Conservation (phyloP, 2,888 invertebrate species). For the Erebia epiphron region DNA sequence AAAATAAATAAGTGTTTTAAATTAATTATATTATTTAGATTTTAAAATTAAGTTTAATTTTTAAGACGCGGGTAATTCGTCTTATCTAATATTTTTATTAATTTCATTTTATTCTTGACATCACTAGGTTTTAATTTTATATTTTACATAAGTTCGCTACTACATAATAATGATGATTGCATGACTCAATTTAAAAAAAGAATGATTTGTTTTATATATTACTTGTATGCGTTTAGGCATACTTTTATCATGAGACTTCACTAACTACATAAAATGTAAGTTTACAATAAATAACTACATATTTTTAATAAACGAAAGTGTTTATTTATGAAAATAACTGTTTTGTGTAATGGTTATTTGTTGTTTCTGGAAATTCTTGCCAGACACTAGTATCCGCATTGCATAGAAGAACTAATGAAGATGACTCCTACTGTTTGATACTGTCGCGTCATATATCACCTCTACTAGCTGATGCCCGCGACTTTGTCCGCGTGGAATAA, state of each 20-base stretch:
- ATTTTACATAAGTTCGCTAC: neutral
- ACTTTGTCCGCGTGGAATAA: too few species aligned
- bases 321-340: neutral
- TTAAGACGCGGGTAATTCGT: slow-evolving; percentile 32
- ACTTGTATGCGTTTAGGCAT: slow-evolving; percentile 10
- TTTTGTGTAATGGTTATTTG: too few species aligned
- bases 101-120: slow-evolving; percentile 26
- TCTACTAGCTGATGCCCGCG: too few species aligned
- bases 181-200: neutral
- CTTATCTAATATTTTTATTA: slow-evolving; percentile 12
- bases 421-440: too few species aligned
- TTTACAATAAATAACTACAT: slow-evolving; percentile 31
- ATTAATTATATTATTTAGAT: neutral
- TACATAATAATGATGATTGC: neutral
- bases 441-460: too few species aligned
- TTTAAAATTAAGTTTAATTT: slow-evolving; percentile 18
- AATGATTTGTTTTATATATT: neutral
- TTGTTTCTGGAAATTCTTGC: too few species aligned
- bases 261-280: slow-evolving; percentile 25
- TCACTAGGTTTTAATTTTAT: slow-evolving; percentile 10
- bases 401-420: too few species aligned
- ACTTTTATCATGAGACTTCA: slow-evolving; percentile 18
- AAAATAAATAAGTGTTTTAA: neutral
- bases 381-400: too few species aligned
- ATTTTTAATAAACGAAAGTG: neutral